Evolutionary conservation across 2,888 invertebrate genomes (phyloP).

Genomic region (Hydraecia micacea): DNA sequence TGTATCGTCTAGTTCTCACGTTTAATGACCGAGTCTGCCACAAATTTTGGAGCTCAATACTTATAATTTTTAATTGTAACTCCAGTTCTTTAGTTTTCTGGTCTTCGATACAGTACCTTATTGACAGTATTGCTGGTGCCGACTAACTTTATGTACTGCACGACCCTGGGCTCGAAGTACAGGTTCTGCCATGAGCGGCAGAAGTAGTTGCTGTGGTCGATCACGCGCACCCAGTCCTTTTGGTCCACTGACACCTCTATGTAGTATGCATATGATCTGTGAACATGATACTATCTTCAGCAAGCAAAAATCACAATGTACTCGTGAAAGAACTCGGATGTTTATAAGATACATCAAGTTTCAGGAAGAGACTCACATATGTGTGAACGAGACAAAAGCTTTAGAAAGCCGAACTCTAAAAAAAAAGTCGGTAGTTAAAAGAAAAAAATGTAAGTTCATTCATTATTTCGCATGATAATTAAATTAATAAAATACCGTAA

Average conservation of each 20-base stretch:
- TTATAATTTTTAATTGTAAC: not conserved
- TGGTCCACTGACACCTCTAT: conserved; percentile 98
- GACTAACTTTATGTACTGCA: conserved; percentile 94
- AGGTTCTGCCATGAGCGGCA: conserved; percentile 99
- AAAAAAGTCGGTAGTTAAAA: not conserved
- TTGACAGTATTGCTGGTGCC: conserved; percentile 99
- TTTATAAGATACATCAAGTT: not conserved
- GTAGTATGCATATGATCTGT: conserved; percentile 96
- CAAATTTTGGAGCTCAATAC: not conserved
- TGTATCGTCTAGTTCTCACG: not conserved
- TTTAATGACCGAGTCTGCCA: not conserved
- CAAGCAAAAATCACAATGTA: not conserved
- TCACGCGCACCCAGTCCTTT: conserved; percentile 97
- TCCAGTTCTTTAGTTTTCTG: not conserved
- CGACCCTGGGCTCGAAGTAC: conserved; percentile 97
- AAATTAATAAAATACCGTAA: no score
- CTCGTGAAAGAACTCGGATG: not conserved
- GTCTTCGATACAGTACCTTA: conserved; percentile 89
- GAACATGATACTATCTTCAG: not conserved
- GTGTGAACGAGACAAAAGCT: not conserved
- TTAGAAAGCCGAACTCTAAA: not conserved
- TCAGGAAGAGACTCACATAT: no score
- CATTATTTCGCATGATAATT: not conserved
- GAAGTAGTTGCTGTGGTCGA: conserved; percentile 97
- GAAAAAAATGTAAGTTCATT: not conserved